These are phyloP conservation scores for Helostoma temminkii DNA, from an alignment of 2,797 vertebrate species.

Conservation along the genomic window DNA sequence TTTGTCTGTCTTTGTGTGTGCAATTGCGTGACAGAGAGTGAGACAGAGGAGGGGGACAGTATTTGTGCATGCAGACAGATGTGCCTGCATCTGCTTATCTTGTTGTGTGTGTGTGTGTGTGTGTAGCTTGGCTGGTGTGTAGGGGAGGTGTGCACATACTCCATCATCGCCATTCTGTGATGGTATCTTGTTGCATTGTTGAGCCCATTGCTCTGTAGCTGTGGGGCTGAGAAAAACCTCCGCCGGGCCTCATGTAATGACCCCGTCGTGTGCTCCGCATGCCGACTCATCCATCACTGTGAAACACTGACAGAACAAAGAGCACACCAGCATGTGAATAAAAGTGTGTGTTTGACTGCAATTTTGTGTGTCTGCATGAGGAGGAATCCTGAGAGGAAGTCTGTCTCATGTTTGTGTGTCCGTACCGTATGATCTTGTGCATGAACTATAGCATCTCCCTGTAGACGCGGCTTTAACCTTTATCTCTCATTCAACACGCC, in stretches of 20 bases:
- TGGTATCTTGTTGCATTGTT: conserved; percentile 52
- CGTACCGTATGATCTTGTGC: not conserved
- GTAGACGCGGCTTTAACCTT: conserved; percentile 78
- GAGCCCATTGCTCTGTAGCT: conserved; percentile 51
- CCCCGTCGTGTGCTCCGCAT: conserved; percentile 49
- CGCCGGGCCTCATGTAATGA: conserved; percentile 58
- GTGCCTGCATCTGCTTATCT: conserved; percentile 28
- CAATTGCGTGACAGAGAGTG: not conserved
- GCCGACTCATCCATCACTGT: conserved; percentile 72
- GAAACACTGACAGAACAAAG: conserved; percentile 67
- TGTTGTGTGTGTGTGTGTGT: conserved; percentile 12
- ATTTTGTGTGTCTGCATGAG: conserved; percentile 4
- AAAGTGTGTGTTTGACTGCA: not conserved
- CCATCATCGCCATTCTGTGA: conserved; percentile 35
- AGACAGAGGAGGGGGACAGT: not conserved
- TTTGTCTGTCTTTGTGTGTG: conserved; percentile 21
- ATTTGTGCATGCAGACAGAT: conserved; percentile 13
- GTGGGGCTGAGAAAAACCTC: conserved; percentile 41
- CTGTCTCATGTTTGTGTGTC: conserved; percentile 5
- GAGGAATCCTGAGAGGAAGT: not conserved
- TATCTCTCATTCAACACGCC: conserved; percentile 76
- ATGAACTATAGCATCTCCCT: conserved; percentile 51
- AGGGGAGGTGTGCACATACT: conserved; percentile 19
- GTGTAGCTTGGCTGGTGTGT: conserved; percentile 27
- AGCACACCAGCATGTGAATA: conserved; percentile 11